A percentile compares a stretch with the other conserved stretches of the same genome.
Evolutionary conservation across 2,888 invertebrate genomes (phyloP).

Genomic region (Melipona bicolor): DNA sequence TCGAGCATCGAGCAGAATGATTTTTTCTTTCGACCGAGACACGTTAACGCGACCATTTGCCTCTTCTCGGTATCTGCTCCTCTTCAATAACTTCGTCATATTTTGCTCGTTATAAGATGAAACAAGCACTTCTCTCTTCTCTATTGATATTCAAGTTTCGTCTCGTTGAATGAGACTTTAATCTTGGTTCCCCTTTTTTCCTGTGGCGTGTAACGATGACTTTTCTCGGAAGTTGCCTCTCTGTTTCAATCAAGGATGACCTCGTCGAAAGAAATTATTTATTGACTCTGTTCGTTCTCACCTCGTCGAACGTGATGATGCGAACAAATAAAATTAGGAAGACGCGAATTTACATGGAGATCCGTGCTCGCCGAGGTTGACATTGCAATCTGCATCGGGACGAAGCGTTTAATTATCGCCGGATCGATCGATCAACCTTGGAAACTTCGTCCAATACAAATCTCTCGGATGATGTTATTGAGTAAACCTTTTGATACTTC

Average conservation of each 20-base stretch:
- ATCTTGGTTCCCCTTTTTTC: neutral
- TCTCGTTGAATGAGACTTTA: neutral
- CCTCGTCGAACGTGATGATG: neutral
- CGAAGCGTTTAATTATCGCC: slow-evolving; percentile 46
- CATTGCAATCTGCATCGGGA: slow-evolving; percentile 41
- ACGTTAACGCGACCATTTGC: no score
- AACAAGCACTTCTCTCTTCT: neutral
- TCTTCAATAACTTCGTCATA: neutral
- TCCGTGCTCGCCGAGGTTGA: neutral
- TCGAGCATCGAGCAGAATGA: no score
- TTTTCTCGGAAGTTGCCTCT: neutral
- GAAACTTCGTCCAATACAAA: slow-evolving; percentile 13
- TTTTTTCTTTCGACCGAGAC: no score
- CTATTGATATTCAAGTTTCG: neutral
- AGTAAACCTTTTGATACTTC: no score
- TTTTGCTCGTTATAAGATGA: neutral
- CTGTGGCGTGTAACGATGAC: neutral
- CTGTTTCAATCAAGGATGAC: neutral
- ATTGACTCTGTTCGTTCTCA: neutral
- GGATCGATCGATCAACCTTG: slow-evolving; percentile 20
- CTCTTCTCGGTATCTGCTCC: no score
- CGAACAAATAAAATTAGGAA: slow-evolving; percentile 17
- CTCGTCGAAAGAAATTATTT: slow-evolving; percentile 3
- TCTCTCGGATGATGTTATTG: neutral
- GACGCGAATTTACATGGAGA: slow-evolving; percentile 35